A percentile compares a stretch with the other conserved stretches of the same genome.
Evolutionary conservation across 1,140 invertebrate species (phyloP).

Genomic region (Anoplophora glabripennis): DNA sequence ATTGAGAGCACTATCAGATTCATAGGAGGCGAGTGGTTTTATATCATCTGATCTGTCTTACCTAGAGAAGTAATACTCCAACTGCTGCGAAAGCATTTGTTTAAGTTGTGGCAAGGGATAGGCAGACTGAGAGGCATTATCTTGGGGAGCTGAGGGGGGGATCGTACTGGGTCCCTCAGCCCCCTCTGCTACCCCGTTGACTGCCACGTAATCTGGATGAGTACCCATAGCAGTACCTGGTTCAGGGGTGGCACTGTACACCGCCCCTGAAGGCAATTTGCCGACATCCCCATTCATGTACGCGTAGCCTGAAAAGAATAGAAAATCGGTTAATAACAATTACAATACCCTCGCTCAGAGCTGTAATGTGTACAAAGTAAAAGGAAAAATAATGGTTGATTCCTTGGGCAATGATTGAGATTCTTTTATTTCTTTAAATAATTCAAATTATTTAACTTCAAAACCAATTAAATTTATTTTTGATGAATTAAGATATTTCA

Average conservation of each 20-base stretch:
- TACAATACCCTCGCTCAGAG: too few relatives aligned
- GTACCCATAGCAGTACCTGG: constrained; percentile 27
- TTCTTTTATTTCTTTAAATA: too few relatives aligned
- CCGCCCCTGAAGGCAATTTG: constrained; percentile 66
- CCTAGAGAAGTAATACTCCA: constrained; percentile 90
- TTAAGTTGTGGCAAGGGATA: constrained; percentile 72
- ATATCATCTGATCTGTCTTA: constrained; percentile 40
- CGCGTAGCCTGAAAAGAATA: constrained; percentile 59
- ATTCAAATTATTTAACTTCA: too few relatives aligned
- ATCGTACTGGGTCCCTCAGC: constrained; percentile 40
- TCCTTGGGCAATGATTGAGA: too few relatives aligned
- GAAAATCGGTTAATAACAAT: background rate
- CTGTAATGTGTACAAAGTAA: too few relatives aligned
- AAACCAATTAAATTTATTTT: too few relatives aligned
- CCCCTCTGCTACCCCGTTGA: constrained; percentile 46
- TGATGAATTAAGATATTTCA: too few relatives aligned
- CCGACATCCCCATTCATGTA: constrained; percentile 78
- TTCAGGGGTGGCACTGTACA: constrained; percentile 53
- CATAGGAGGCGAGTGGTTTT: too few relatives aligned
- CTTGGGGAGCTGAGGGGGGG: constrained; percentile 36
- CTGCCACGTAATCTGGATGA: constrained; percentile 31
- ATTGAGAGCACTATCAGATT: too few relatives aligned
- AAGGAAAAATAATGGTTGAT: too few relatives aligned
- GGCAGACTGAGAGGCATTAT: constrained; percentile 37
- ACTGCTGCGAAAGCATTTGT: constrained; percentile 74